These are phyloP conservation scores for Platyscapa corneri DNA, from an alignment of 1,140 invertebrate species.

Conservation along the genomic window DNA sequence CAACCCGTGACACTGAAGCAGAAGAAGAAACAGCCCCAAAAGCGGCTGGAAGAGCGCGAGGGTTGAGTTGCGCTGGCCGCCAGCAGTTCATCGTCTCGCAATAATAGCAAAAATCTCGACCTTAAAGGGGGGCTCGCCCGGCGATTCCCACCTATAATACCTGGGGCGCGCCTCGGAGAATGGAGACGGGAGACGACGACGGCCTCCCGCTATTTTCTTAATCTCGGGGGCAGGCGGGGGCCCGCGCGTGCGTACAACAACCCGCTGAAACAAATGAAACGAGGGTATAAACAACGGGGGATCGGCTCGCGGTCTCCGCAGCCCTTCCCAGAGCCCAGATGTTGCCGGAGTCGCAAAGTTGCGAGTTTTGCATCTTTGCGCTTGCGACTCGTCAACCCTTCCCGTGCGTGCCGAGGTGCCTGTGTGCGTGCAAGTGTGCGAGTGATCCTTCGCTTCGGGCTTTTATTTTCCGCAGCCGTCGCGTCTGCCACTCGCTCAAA, in stretches of 20 bases:
- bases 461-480: neutral
- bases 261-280: constrained; percentile 61
- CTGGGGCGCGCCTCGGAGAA: neutral
- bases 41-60: neutral
- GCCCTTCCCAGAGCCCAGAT: neutral
- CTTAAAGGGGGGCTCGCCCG: neutral
- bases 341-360: neutral
- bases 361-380: neutral
- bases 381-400: neutral
- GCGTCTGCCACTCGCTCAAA: too few species aligned
- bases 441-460: neutral
- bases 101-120: constrained; percentile 1
- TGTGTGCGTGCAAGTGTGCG: neutral
- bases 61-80: neutral
- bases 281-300: constrained; percentile 22
- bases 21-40: constrained; percentile 36
- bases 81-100: neutral
- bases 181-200: too few species aligned
- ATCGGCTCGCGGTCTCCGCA: neutral
- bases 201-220: constrained; percentile 69
- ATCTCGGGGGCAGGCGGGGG: constrained; percentile 52
- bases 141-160: constrained; percentile 43
- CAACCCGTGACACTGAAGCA: constrained; percentile 44
- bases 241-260: neutral
- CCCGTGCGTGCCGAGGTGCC: neutral